Evolutionary conservation across 2,888 invertebrate species (phyloP), one percentile per base, ranked within the genome.

Genomic region (Idaea straminata): DNA sequence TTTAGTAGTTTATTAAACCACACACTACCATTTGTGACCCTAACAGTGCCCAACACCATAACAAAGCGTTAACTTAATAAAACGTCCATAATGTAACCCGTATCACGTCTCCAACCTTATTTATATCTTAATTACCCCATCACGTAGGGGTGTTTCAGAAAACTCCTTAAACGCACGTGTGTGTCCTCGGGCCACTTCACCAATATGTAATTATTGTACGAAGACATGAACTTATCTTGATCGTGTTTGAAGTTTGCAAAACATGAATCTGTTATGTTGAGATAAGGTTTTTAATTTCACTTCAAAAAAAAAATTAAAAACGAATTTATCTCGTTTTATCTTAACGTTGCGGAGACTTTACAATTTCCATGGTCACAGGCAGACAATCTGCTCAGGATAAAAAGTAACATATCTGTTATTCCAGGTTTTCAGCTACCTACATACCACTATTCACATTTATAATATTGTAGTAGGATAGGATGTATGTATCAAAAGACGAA

Each of bases 121-220:
- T 47, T 47, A 47, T 47, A 47, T 47, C 47, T 47, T 47, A 47
- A 47, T 47, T 47, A 47, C 47, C 47, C 47, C 47, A 47, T 25
- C 47, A 47, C 47, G 47, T 47, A 47, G 47, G 47, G 47, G 47
- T 47, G 47, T 47, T 61, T 25, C 61, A 67, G 59, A 61, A 59
- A 65, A 65, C 59, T 59, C 59, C 59, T 59, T 59, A 10, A 59
- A 59, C 59, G 59, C 64, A 65, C 65, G 68, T 68, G 63, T 57
- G 64, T 62, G n/a, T 62, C 69, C 67, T 61, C 15, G 34, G 59
- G 71, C 13, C 47, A 10, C 47, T 47, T 47, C 47, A 47, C 47
- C 13, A 47, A 47, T 47, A 47, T 47, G 47, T 47, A 47, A 47
- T 47, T 47, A 47, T 47, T 1, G 25, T 25, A 47, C 7, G 47